Evolutionary conservation across 2,888 invertebrate species (phyloP).

Genomic region (Spilarctia lutea): DNA sequence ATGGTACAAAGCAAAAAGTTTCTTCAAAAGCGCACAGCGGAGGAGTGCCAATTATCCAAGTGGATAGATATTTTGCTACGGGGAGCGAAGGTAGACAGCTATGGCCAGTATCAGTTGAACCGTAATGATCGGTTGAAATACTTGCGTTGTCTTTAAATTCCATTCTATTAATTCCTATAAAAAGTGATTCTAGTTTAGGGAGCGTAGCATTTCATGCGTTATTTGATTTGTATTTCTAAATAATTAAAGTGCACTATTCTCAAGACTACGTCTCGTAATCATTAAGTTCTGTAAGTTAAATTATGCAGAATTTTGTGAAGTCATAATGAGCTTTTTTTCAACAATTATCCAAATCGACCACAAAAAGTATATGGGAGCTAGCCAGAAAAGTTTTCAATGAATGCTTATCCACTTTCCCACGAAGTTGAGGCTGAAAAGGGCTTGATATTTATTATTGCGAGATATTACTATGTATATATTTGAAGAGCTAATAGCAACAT

Average conservation of each 20-base stretch:
- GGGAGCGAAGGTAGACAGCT: no score
- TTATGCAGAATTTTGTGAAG: slow-evolving; percentile 21
- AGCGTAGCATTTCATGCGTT: not conserved
- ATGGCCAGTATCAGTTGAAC: no score
- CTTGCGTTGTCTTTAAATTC: no score
- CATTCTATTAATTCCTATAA: no score
- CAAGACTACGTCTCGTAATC: slow-evolving; percentile 17
- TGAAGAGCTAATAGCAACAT: not conserved
- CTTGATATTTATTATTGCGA: slow-evolving; percentile 21
- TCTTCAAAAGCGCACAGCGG: no score
- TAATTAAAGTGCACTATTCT: not conserved
- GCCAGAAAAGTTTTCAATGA: slow-evolving; percentile 26
- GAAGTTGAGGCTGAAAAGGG: not conserved
- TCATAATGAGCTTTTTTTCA: slow-evolving; percentile 28
- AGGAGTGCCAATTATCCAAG: no score
- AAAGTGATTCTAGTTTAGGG: no score
- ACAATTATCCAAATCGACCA: slow-evolving; percentile 35
- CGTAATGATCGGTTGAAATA: no score
- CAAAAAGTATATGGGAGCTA: slow-evolving; percentile 24
- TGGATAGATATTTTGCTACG: no score
- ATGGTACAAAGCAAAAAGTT: no score
- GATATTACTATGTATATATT: slow-evolving; percentile 16
- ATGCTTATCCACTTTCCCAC: not conserved
- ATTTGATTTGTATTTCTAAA: not conserved
- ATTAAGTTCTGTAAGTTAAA: slow-evolving; percentile 1